A percentile compares a stretch with the other conserved stretches of the same genome.
These are phyloP conservation scores for Drosophila prosaltans DNA, from an alignment of 1,140 invertebrate species.

Conservation along the genomic window DNA sequence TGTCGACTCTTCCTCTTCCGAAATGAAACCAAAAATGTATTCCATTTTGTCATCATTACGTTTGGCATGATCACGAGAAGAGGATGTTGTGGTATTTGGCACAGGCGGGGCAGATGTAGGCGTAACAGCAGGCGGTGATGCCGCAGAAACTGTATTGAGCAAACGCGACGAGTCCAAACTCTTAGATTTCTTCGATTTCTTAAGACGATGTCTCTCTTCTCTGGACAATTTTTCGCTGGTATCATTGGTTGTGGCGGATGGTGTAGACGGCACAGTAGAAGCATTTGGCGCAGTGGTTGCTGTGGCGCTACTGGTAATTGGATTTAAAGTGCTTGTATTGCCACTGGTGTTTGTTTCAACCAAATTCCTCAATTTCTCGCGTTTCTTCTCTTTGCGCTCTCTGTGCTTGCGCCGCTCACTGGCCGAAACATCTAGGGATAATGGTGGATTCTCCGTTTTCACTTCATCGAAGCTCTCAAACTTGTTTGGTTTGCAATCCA, in stretches of 20 bases:
- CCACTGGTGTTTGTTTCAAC: conserved; percentile 40
- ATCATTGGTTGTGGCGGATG: background rate
- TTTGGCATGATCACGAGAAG: conserved; percentile 28
- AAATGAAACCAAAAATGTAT: conserved; percentile 93
- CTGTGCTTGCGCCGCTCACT: conserved; percentile 68
- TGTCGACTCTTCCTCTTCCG: conserved; percentile 86
- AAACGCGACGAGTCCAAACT: conserved; percentile 57
- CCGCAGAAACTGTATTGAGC: conserved; percentile 27
- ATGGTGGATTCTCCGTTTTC: conserved; percentile 37
- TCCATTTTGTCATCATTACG: conserved; percentile 90
- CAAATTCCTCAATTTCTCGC: conserved; percentile 86
- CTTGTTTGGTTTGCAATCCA: conserved; percentile 54
- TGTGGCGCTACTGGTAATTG: background rate
- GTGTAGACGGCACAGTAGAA: background rate
- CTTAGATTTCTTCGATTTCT: conserved; percentile 85
- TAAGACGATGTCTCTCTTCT: conserved; percentile 81
- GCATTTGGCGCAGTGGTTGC: background rate
- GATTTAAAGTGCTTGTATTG: conserved; percentile 35
- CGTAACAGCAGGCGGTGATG: conserved; percentile 38
- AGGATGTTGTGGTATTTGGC: background rate
- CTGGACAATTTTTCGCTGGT: conserved; percentile 83
- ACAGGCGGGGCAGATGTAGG: conserved; percentile 31
- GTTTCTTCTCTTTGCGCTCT: conserved; percentile 88
- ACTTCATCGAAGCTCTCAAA: conserved; percentile 62
- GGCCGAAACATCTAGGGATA: conserved; percentile 23